Conservation (phyloP, 64 coral and sea anemone species). For the Stylophora pistillata region DNA sequence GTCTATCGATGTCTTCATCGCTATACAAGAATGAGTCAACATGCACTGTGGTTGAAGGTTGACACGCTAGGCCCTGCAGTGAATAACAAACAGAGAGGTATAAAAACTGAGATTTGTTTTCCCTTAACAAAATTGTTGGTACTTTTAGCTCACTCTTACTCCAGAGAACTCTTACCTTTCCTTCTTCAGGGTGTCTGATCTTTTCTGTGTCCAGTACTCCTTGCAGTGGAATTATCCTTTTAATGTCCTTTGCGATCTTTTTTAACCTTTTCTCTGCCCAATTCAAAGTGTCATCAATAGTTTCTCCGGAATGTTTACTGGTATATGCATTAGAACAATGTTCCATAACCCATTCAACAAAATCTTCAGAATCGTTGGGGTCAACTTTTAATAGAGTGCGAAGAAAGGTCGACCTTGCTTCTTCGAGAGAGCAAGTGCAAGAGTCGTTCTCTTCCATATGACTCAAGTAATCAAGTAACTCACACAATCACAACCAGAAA, state of each 20-base stretch:
- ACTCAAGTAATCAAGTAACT: no score
- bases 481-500: no score
- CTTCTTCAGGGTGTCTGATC: constrained; percentile 56
- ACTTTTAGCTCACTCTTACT: no score
- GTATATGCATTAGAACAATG: constrained; percentile 28
- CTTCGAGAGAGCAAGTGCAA: constrained; percentile 3
- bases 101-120: no score
- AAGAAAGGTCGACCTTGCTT: constrained; percentile 66
- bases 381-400: constrained; percentile 54
- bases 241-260: constrained; percentile 74
- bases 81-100: neutral
- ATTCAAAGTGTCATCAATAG: neutral
- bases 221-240: constrained; percentile 53
- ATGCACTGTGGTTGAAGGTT: constrained; percentile 62
- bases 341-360: constrained; percentile 71
- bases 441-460: neutral
- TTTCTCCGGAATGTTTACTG: neutral
- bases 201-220: constrained; percentile 66
- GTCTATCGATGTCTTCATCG: constrained; percentile 79
- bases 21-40: constrained; percentile 86
- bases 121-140: no score
- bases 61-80: constrained; percentile 41
- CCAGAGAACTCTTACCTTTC: neutral
- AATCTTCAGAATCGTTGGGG: constrained; percentile 49
- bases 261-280: constrained; percentile 10